Evolutionary conservation across 1,140 invertebrate species (phyloP), one percentile per base, ranked within the genome.

Genomic region (Cataglyphis hispanica): DNA sequence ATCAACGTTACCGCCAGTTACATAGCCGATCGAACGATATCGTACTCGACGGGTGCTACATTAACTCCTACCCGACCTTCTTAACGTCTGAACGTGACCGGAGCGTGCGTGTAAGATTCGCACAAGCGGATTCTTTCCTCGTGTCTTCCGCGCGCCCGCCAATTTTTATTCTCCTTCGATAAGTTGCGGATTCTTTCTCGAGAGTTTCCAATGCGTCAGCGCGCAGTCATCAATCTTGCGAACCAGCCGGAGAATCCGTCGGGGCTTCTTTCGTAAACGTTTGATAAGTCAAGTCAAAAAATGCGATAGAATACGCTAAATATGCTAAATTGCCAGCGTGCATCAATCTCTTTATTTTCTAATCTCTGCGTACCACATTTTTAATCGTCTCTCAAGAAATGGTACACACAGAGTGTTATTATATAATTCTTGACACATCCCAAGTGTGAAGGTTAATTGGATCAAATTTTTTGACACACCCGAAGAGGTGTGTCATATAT

Each of bases 101-200:
- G 67, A 46, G 53, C 53, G 67, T 74, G 53, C n/a, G 66, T 43
- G 40, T 74, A 83, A 83, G 74, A 83, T 10, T 72, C 67, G 78
- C 67, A 67, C 78, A 83, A 72, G 67, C 78, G 67, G 53, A 72
- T 72, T 81, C 19, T 81, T 81, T 81, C 19, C 60, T 81, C 46
- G 27, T 31, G 5, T 22, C 40, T 27, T 5, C 25, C 34, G 16
- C 67, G 46, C 6, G 69, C 46, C 8, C 16, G 34, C 34, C 27
- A 53, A 83, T 83, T 83, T 83, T 83, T 83, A 13, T 60, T 74
- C 37, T 60, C 78, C 22, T 69, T 60, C 78, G 78, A 83, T 83
- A 83, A 83, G 56, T 37, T 13, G 67, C 37, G 53, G 67, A 83
- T 83, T 74, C 67, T 83, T 83, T 72, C 67, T 60, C 56, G 53